These are phyloP conservation scores for Pampusana beccarii DNA, from an alignment of 2,113 vertebrate species.

Conservation along the genomic window DNA sequence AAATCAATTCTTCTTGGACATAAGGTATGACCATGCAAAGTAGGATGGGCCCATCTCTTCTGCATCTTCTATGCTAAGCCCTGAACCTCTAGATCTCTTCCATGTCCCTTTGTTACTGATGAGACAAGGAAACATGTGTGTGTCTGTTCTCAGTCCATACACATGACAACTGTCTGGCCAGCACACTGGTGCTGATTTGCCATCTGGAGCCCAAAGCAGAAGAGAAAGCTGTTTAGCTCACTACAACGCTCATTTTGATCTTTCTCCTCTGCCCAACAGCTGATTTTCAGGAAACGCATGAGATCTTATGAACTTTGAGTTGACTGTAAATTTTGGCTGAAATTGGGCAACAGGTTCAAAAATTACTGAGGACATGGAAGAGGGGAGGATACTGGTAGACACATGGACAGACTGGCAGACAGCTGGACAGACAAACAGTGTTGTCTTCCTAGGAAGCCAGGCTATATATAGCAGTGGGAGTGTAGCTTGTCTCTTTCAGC, in stretches of 20 bases:
- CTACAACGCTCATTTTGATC: not conserved
- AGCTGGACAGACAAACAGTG: not conserved
- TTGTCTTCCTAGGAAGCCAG: not conserved
- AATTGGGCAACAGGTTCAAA: not conserved
- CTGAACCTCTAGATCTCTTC: not conserved
- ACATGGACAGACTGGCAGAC: not conserved
- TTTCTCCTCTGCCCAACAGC: not conserved
- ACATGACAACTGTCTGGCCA: not conserved
- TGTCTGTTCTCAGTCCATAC: not conserved
- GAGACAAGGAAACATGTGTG: not conserved
- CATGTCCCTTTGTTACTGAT: not conserved
- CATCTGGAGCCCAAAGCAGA: not conserved
- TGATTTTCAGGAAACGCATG: not conserved
- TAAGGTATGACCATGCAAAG: not conserved
- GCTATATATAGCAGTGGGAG: constrained; percentile 14
- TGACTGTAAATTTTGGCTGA: not conserved
- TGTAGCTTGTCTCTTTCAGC: not conserved
- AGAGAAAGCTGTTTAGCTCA: not conserved
- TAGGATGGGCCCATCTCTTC: not conserved
- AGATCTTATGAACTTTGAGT: not conserved
- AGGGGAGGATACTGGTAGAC: not conserved
- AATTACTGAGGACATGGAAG: accelerated
- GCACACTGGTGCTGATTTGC: not conserved
- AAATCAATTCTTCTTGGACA: not conserved
- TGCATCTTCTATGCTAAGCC: not conserved